phyloP scores from a whole-genome alignment of 2,888 invertebrate genomes.

The Syrista parreyssii region DNA sequence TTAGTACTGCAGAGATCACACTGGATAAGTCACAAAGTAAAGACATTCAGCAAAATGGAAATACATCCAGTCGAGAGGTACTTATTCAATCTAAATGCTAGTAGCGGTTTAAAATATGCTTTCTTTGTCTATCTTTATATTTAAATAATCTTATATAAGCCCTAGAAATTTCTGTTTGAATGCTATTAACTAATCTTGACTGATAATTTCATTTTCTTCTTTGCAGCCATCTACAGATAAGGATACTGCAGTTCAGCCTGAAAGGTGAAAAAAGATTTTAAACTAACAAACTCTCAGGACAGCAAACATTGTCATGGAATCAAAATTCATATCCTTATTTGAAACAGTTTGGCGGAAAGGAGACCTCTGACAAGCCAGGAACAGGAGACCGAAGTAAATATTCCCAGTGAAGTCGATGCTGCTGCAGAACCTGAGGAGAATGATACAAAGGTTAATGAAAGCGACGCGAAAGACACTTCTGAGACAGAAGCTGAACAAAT shows the following conservation, averaged over 20 bases:
- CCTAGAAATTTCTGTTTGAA: neutral
- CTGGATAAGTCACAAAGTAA: slow-evolving; percentile 47
- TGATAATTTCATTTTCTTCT: slow-evolving; percentile 19
- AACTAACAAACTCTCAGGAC: neutral
- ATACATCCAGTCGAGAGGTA: slow-evolving; percentile 65
- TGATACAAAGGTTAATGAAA: slow-evolving; percentile 30
- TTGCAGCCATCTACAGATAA: slow-evolving; percentile 62
- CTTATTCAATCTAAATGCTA: slow-evolving; percentile 10
- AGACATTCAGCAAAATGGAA: slow-evolving; percentile 60
- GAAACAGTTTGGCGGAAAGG: slow-evolving; percentile 51
- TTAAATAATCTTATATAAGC: neutral
- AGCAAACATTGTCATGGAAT: neutral
- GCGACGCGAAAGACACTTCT: slow-evolving; percentile 46
- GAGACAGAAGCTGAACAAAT: slow-evolving; percentile 59
- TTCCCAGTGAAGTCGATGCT: slow-evolving; percentile 6
- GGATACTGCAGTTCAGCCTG: slow-evolving; percentile 49
- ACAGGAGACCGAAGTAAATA: neutral
- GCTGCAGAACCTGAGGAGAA: slow-evolving; percentile 9
- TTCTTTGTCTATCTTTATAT: slow-evolving; percentile 11
- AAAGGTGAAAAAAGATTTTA: slow-evolving; percentile 44
- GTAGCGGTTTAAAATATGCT: slow-evolving; percentile 15
- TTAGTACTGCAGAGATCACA: slow-evolving; percentile 66
- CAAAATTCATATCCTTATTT: slow-evolving; percentile 4
- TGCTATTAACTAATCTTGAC: neutral
- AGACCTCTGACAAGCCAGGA: slow-evolving; percentile 37